Conservation (phyloP, 2,888 invertebrate genomes). For the Perdita meconis region DNA sequence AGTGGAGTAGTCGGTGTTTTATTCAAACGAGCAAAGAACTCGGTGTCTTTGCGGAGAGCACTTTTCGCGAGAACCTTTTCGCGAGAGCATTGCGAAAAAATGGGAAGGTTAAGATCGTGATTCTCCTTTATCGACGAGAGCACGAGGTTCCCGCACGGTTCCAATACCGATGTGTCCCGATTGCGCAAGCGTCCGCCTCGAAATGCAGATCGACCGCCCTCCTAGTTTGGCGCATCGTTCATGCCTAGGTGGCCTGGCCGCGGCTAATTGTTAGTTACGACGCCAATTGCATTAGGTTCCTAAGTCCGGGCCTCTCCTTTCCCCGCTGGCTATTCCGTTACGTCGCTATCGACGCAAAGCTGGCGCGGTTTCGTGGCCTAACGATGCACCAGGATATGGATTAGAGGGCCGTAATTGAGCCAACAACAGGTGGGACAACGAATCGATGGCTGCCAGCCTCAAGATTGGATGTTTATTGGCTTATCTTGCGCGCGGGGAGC, state of each 20-base stretch:
- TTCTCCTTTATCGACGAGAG: too few relatives aligned
- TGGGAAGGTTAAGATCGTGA: too few relatives aligned
- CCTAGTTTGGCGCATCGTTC: background rate
- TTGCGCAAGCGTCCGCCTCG: conserved; percentile 5
- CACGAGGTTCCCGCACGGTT: too few relatives aligned
- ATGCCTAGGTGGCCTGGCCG: conserved; percentile 41
- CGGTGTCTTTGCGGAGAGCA: too few relatives aligned
- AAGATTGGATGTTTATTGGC: conserved; percentile 56
- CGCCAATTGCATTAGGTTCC: conserved; percentile 74
- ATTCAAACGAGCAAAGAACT: too few relatives aligned
- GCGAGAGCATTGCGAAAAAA: too few relatives aligned
- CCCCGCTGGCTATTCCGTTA: conserved; percentile 38
- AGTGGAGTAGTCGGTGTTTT: too few relatives aligned
- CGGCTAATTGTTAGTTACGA: conserved; percentile 76
- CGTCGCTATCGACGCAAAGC: conserved; percentile 44
- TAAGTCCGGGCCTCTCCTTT: conserved; percentile 62
- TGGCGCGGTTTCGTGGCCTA: conserved; percentile 53
- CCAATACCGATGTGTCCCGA: background rate
- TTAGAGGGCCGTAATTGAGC: conserved; percentile 64
- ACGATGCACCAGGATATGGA: conserved; percentile 62
- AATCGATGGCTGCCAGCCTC: conserved; percentile 51
- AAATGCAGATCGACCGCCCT: conserved; percentile 15
- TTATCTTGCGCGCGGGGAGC: conserved; percentile 47
- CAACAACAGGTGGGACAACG: conserved; percentile 75
- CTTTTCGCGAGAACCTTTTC: too few relatives aligned